Evolutionary conservation across 2,113 vertebrate genomes (phyloP).

Genomic region (Heterocephalus glaber): DNA sequence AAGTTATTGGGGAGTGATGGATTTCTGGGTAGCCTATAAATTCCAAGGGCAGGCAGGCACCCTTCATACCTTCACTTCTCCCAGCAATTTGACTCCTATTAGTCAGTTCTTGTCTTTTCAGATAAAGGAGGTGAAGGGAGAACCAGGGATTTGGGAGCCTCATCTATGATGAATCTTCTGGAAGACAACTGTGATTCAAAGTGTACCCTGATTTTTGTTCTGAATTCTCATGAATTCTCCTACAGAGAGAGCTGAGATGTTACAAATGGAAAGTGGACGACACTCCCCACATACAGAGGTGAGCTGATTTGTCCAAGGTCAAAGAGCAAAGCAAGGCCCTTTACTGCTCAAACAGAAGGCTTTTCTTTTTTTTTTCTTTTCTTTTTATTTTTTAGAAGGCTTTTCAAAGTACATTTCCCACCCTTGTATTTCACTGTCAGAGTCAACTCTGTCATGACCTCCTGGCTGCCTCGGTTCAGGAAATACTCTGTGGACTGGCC

Average conservation of each 20-base stretch:
- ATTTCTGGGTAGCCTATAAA: background rate
- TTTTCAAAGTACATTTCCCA: constrained; percentile 10
- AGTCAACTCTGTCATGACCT: background rate
- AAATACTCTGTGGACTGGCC: background rate
- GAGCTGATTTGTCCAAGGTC: background rate
- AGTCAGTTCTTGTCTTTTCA: constrained; percentile 13
- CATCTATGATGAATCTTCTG: background rate
- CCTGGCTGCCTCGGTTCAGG: background rate
- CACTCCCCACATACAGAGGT: background rate
- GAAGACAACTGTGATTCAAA: constrained; percentile 1
- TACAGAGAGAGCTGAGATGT: background rate
- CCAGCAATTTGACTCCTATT: background rate
- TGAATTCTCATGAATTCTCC: background rate
- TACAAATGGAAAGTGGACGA: background rate
- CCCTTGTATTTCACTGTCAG: background rate
- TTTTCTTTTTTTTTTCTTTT: no score
- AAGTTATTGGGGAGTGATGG: background rate
- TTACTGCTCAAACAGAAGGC: background rate
- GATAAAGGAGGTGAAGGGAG: constrained; percentile 3
- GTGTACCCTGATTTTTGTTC: background rate
- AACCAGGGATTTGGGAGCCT: background rate
- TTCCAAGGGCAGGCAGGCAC: background rate
- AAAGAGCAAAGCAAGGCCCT: constrained; percentile 2
- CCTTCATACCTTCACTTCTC: background rate
- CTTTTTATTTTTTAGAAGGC: no score